Base-by-base conservation (phyloP, 2,113 vertebrate species). In the Caracal caracal region DNA sequence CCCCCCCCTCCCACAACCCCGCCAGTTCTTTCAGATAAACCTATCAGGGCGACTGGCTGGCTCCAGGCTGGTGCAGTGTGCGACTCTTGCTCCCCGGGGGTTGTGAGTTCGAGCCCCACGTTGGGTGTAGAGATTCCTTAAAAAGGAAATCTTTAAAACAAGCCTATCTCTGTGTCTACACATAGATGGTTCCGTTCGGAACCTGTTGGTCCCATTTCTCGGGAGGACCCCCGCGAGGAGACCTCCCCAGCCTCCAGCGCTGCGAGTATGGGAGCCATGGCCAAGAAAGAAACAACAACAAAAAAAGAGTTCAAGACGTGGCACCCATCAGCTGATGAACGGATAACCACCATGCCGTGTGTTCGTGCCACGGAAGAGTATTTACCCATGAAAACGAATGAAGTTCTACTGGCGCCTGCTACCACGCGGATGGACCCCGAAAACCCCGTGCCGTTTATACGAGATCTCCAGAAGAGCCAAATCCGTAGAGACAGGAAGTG, bases 361-460 rank as follows among this genome's bases (percentile, higher is more conserved):
- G 9, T 51, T 43, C 10, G 1, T 51, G 12, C 16, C 4, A 24
- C 0, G 56, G 81, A 35, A 8, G 19, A 16, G 22, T 35, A 37
- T 7, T 33, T 56, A 30, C 6, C 20, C 33, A 2, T 3, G 22
- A 63, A 30, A 49, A 35, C 10, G 66, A 84, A 35, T 1, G 13
- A 43, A 11, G n/a, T 5, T 43, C 43, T 43, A 4, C 43, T 9
- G n/a, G 2, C 5, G 5, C 70, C 53, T 1, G 8, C 4, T 10
- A 7, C 59, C 3, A 17, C 3, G 0, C n/a, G 28, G 56, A 43
- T 16, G 56, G 3, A 43, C 20, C 13, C 3, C 2, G 22, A 53
- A 40, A 40, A 40, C 24, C 0, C 19, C 5, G 19, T 26, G 68
- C 56, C 11, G 3, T 5, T 33, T 12, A 3, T 10, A 2, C 1